Evolutionary conservation across 2,888 invertebrate species (phyloP), one percentile per base, ranked within the genome.

Genomic region (Volucella zonaria): DNA sequence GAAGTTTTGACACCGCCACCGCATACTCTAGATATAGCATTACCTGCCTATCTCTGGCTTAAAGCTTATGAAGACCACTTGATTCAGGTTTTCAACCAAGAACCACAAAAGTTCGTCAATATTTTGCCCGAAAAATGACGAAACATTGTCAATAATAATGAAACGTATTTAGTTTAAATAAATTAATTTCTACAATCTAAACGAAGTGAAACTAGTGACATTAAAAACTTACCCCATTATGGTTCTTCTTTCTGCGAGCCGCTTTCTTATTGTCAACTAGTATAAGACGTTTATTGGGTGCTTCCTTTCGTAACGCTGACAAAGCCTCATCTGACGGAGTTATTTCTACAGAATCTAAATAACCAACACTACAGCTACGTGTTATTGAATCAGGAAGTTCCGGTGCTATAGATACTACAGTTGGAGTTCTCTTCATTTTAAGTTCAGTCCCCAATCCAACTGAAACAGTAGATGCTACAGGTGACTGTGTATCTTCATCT

Each of bases 341-440:
- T 87, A 95, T 93, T 88, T 96, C 96, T 4, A 97, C 96, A 86
- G 96, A 93, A 90, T 97, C 97, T 87, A 97, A 92, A 89, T 96
- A 97, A 0, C 97, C 97, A 2, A 97, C 97, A 91, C 97, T 97
- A 90, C 97, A 97, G 90, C 97, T 97, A 42, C 97, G 93, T 0
- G 96, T 95, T 92, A 96, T 96, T 0, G 95, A 94, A 88, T 95
- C 95, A 0, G 94, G 92, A 12, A 93, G 87, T 0, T 93, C 90
- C 0, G 95, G 95, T 49, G 95, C 95, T 79, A 95, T 95, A 0
- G 95, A 95, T 42, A 95, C 94, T 3, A 95, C 94, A 0, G 95
- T 94, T 3, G 95, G 93, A 0, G 94, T 93, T 61, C 94, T 90
- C 51, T 91, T 91, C 90, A 91, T 91, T 62, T 88, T 88, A 66